Evolutionary conservation across 2,113 vertebrate species (phyloP), one percentile per base, ranked within the genome.

Genomic region (Ophiodon elongatus): DNA sequence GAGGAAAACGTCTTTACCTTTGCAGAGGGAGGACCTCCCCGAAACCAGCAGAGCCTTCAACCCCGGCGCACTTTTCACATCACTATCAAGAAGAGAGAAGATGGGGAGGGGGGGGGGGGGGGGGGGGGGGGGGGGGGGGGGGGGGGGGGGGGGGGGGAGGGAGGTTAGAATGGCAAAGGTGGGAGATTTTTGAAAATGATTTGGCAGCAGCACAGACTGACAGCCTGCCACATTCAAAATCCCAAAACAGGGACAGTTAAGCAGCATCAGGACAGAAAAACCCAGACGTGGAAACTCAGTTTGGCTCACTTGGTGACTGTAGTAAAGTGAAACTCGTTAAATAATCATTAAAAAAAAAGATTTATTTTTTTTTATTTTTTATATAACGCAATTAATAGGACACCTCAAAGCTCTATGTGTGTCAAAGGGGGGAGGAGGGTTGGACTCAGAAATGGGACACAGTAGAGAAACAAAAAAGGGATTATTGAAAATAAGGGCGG

Each of bases 1-100:
- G 54, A 64, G 33, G 45, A 39, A n/a, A 54, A 41, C 17, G 67
- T 87, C 33, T 86, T 84, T 89, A 93, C 91, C 91, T 89, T 73
- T 69, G 72, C 82, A 69, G 73, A 80, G 67, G 72, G 81, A 88
- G 79, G 76, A 82, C 76, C 68, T 82, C 79, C 68, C 54, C 14
- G n/a, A 87, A 52, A 83, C 66, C 86, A 80, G 73, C 85, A 63
- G 72, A 85, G 82, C 78, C 74, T 80, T 78, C 68, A 54, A 50
- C 83, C 45, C 80, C 56, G 0, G 27, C 6, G 14, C 25, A 11
- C 71, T 64, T 67, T 79, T 87, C 85, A 91, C 82, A 83, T 84
- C 82, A 76, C 92, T 92, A 73, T 80, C 31, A 59, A 74, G 82
- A 62, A 65, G 19, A 84, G 43, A 85, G 31, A 68, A 39, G 69